Evolutionary conservation across 2,797 vertebrate genomes (phyloP), one percentile per base, ranked within the genome.

Genomic region (Acipenser oxyrinchus): DNA sequence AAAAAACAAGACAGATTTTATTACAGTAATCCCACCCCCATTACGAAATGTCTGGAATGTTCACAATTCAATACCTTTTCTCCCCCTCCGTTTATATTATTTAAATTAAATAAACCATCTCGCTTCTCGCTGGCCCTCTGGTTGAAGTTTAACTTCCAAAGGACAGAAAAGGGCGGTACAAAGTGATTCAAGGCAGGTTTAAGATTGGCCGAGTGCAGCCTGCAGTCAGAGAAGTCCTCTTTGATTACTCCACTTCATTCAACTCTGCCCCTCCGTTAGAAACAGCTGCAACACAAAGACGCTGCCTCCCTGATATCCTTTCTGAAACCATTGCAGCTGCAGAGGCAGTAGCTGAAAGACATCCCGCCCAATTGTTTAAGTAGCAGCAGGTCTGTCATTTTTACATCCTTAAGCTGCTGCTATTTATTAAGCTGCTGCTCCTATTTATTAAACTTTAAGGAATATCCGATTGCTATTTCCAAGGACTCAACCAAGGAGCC

Each of bases 401-500:
- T 10, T 58, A 58, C 55, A 58, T 58, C 55, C 55, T 58, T n/a
- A 58, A 58, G 55, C 13, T 13, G 11, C 55, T n/a, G 12, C 6
- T 0, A 15, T n/a, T n/a, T n/a, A n/a, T n/a, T n/a, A n/a, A n/a
- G n/a, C n/a, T n/a, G n/a, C n/a, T 0, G 49, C 52, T 85, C 85
- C 70, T 73, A 95, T 87, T 90, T 93, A 87, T 98, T 99, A 75
- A 94, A 98, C 74, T 96, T 95, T 74, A 99, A 88, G 49, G 93
- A 86, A 76, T 96, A 98, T n/a, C 96, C 96, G 0, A 96, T 84
- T 75, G 96, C 96, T 72, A 94, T 97, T 89, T 99, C 96, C 79
- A 99, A 89, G 88, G 96, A 99, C 89, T 99, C 96, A 78, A 96
- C 88, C 88, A 99, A 86, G 70, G 96, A 98, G 81, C 96, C 96